Evolutionary conservation across 2,113 vertebrate species (phyloP), one percentile per base, ranked within the genome.

Genomic region (Jaculus jaculus): DNA sequence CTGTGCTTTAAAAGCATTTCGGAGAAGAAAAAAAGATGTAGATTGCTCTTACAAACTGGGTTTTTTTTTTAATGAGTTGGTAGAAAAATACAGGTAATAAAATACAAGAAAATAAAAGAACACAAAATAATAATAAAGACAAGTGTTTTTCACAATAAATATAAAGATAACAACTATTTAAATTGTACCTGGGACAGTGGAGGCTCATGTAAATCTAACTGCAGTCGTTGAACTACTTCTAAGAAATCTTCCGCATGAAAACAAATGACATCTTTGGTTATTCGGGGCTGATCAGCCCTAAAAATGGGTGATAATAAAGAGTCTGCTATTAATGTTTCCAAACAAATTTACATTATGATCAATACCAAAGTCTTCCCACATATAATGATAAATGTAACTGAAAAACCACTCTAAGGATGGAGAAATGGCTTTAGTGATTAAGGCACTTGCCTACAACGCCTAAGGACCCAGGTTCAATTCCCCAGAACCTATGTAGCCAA

Each of bases 211-310:
- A 99, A 98, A 96, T 99, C 99, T 97, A 99, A 96, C 88, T 99
- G 99, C 97, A 99, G 98, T 96, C 99, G 98, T 94, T 99, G 99
- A 95, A 99, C 99, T 37, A 99, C 99, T 81, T 99, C 98, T 92
- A 99, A 93, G 96, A 99, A 99, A 97, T 99, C 99, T 95, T 98
- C 99, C 74, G 99, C 99, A 81, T 99, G 99, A 98, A 99, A 99
- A 98, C 99, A 99, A 97, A 99, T 98, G 65, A 99, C 99, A 95
- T 99, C 99, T 99, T 99, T 99, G 99, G 99, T 99, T 98, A 99
- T 99, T 96, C 99, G 99, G 97, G 99, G 98, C 97, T 99, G 99
- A 95, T 99, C 98, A 94, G 98, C 97, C 98, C 99, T 99, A 72
- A 96, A 92, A 74, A 75, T 75, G 5, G 34, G 34, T 75, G 58